Percentiles rank a stretch among this genome's conserved stretches.
Conservation (phyloP, 1,140 invertebrate genomes). For the Drosophila willistoni region DNA sequence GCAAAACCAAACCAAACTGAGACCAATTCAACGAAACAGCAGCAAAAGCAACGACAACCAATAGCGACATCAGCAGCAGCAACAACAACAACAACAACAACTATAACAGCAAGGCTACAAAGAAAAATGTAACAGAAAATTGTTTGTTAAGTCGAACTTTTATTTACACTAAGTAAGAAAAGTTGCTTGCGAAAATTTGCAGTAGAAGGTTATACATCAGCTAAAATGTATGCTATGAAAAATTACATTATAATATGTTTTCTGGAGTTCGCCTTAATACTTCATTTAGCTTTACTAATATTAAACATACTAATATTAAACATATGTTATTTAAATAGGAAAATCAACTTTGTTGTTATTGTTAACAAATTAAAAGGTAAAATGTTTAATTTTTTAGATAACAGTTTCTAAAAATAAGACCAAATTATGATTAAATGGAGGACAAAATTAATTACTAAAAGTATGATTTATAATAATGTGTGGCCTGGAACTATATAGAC, state of each 20-base stretch:
- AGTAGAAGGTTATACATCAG: background rate
- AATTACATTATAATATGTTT: background rate
- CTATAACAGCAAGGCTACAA: background rate
- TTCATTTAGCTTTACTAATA: too few relatives aligned
- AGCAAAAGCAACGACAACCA: constrained; percentile 15
- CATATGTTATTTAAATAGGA: too few relatives aligned
- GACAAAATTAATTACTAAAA: too few relatives aligned
- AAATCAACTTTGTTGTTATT: too few relatives aligned
- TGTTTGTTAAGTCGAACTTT: background rate
- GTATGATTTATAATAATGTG: too few relatives aligned
- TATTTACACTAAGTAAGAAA: constrained; percentile 7
- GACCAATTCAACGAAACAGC: constrained; percentile 42
- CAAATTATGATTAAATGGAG: too few relatives aligned
- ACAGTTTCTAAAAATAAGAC: too few relatives aligned
- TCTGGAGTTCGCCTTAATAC: too few relatives aligned
- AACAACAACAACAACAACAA: constrained; percentile 1
- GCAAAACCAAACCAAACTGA: constrained; percentile 36
- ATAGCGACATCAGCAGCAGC: constrained; percentile 21
- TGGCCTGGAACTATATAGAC: too few relatives aligned
- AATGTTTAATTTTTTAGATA: too few relatives aligned
- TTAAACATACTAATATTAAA: too few relatives aligned
- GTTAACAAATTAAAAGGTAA: too few relatives aligned
- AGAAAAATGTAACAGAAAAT: constrained; percentile 11
- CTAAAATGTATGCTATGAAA: background rate
- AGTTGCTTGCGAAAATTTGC: background rate